A percentile compares a stretch with the other conserved stretches of the same genome.
These are phyloP conservation scores for Pagrus major DNA, from an alignment of 2,113 vertebrate species.

Conservation along the genomic window DNA sequence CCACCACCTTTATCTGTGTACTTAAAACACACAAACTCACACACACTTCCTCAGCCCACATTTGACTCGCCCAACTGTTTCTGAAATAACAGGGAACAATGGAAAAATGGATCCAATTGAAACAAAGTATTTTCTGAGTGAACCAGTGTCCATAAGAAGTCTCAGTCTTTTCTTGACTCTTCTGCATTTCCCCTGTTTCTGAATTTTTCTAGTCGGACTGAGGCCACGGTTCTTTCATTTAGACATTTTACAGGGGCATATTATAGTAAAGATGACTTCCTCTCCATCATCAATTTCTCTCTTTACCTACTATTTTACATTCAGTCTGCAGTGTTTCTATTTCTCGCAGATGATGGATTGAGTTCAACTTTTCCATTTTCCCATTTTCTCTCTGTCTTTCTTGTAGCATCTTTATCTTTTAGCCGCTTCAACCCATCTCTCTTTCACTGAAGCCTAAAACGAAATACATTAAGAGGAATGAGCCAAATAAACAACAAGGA, in stretches of 20 bases:
- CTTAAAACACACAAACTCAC: constrained; percentile 8
- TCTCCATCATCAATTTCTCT: constrained; percentile 29
- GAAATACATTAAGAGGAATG: constrained; percentile 35
- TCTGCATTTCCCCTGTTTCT: constrained; percentile 26
- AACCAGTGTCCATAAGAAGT: constrained; percentile 27
- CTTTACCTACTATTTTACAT: constrained; percentile 23
- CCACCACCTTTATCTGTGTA: constrained; percentile 13
- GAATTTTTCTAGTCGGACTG: constrained; percentile 14
- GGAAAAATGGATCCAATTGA: constrained; percentile 23
- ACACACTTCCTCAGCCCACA: background rate
- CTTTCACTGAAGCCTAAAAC: constrained; percentile 19
- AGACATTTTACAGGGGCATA: constrained; percentile 37
- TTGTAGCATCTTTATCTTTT: constrained; percentile 14
- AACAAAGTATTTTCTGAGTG: constrained; percentile 9
- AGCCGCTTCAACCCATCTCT: background rate
- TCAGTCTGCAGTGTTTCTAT: constrained; percentile 22
- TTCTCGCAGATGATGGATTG: constrained; percentile 25
- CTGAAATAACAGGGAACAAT: constrained; percentile 22
- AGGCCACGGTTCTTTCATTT: constrained; percentile 36
- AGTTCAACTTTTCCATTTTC: constrained; percentile 14
- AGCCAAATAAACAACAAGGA: constrained; percentile 12
- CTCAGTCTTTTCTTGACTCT: background rate
- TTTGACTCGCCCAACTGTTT: constrained; percentile 10
- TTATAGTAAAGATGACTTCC: constrained; percentile 18
- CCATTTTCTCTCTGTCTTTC: background rate